Evolutionary conservation across 2,888 invertebrate genomes (phyloP), one percentile per base, ranked within the genome.

Genomic region (Polydrusus tereticollis): DNA sequence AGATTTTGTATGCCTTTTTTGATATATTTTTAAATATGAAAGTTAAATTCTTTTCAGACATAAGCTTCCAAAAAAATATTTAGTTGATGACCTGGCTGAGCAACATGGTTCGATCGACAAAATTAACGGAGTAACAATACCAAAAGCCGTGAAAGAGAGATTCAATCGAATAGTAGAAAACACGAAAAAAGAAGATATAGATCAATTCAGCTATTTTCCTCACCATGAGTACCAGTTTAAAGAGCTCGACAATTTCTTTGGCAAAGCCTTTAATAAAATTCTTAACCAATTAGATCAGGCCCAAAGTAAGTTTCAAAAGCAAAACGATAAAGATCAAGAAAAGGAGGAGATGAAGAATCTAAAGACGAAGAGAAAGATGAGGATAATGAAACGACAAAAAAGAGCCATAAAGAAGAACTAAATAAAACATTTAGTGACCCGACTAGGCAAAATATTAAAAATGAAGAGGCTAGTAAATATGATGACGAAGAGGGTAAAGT

Each of bases 81-180:
- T n/a, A n/a, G n/a, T n/a, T n/a, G n/a, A n/a, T n/a, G n/a, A n/a
- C n/a, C n/a, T n/a, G n/a, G n/a, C n/a, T n/a, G n/a, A n/a, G n/a
- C n/a, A n/a, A n/a, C n/a, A n/a, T n/a, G n/a, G n/a, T n/a, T n/a
- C n/a, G 14, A 69, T 75, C 18, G 76, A 77, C 36, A 55, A 76
- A 33, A 73, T 75, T 3, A 69, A 75, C 33, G 73, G 75, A 16
- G 36, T 73, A 6, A 57, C 64, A 10, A 65, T 74, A 3, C 66
- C 73, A 6, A 72, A 62, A 21, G 71, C 47, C 8, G 63, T 75
- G 3, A 75, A 75, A 58, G 71, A 36, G 7, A 63, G 58, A 59
- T 62, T 43, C 47, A 76, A 73, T 64, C 58, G 66, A 64, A 73
- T 73, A 8, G 71, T 73, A 7, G 63, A 70, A 50, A 57, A 75